These are phyloP conservation scores for Olivierus martensii DNA, from an alignment of 1,140 invertebrate species.

Conservation along the genomic window DNA sequence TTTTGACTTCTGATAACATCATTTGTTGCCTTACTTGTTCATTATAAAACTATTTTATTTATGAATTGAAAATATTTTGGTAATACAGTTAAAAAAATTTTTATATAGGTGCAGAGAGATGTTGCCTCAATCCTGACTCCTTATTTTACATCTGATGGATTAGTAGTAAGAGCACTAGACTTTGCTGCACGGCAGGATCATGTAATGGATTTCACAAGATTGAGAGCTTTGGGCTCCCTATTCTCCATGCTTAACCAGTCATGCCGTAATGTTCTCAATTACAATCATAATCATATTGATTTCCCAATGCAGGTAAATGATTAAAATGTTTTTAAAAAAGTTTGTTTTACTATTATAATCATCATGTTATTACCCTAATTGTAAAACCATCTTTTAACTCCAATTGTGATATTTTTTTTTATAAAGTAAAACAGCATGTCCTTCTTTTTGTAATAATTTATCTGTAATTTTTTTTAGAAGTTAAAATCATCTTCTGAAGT, in stretches of 20 bases:
- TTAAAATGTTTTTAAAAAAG: background rate
- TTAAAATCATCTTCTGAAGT: too few relatives aligned
- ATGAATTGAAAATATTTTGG: too few relatives aligned
- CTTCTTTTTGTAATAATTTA: too few relatives aligned
- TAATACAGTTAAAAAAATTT: background rate
- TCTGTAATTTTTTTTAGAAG: too few relatives aligned
- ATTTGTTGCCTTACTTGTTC: too few relatives aligned
- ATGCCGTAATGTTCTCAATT: slow-evolving; percentile 69
- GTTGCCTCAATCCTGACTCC: slow-evolving; percentile 69
- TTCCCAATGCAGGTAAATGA: slow-evolving; percentile 61
- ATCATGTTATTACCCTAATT: too few relatives aligned
- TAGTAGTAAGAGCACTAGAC: slow-evolving; percentile 82
- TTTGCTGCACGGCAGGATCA: slow-evolving; percentile 85
- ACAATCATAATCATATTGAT: slow-evolving; percentile 85
- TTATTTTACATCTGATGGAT: slow-evolving; percentile 77
- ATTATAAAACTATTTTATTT: too few relatives aligned
- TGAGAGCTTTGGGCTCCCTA: slow-evolving; percentile 83
- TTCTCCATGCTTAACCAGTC: slow-evolving; percentile 95
- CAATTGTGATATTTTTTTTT: too few relatives aligned
- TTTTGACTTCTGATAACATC: background rate
- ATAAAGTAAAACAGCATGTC: too few relatives aligned
- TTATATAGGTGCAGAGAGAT: slow-evolving; percentile 62
- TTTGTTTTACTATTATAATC: too few relatives aligned
- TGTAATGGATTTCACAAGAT: slow-evolving; percentile 96
- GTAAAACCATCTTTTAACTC: too few relatives aligned